phyloP scores from a whole-genome alignment of 1,140 invertebrate genomes.

The Lethrus apterus region DNA sequence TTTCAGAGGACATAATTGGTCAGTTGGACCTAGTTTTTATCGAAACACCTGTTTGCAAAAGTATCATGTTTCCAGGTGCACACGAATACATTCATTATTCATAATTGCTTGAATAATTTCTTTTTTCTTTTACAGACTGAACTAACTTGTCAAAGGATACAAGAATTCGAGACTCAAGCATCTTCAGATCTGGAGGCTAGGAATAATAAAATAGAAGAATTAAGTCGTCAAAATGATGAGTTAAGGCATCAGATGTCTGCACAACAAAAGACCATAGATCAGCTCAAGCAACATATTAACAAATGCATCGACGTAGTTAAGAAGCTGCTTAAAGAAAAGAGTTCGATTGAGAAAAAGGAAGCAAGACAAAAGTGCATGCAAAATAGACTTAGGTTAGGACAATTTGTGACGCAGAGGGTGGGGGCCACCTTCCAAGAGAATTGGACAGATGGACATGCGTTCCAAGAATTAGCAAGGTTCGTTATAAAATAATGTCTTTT shows the following conservation, averaged over 20 bases:
- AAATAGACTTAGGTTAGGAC: conserved; percentile 93
- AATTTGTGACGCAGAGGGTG: conserved; percentile 97
- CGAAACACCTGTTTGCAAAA: too few species aligned
- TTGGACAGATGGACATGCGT: conserved; percentile 99
- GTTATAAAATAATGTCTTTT: too few species aligned
- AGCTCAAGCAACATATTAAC: conserved; percentile 94
- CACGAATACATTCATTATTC: too few species aligned
- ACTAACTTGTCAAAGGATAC: conserved; percentile 84
- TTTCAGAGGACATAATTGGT: too few species aligned
- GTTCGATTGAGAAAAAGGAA: conserved; percentile 95
- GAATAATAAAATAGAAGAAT: conserved; percentile 94
- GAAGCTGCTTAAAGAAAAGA: conserved; percentile 95
- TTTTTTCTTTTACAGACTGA: conserved; percentile 67
- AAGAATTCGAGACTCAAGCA: conserved; percentile 87
- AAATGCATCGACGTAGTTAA: conserved; percentile 96
- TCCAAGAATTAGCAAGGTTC: conserved; percentile 93
- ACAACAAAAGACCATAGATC: conserved; percentile 91
- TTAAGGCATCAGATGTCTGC: conserved; percentile 84
- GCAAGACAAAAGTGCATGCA: conserved; percentile 97
- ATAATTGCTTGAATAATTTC: conserved; percentile 13
- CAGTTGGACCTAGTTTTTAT: too few species aligned
- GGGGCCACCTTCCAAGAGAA: conserved; percentile 99
- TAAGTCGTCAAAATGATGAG: conserved; percentile 88
- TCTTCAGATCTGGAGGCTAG: conserved; percentile 86
- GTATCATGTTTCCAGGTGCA: too few species aligned